A percentile compares a stretch with the other conserved stretches of the same genome.
These are phyloP conservation scores for Pollenia amentaria DNA, from an alignment of 2,888 invertebrate genomes.

Conservation along the genomic window DNA sequence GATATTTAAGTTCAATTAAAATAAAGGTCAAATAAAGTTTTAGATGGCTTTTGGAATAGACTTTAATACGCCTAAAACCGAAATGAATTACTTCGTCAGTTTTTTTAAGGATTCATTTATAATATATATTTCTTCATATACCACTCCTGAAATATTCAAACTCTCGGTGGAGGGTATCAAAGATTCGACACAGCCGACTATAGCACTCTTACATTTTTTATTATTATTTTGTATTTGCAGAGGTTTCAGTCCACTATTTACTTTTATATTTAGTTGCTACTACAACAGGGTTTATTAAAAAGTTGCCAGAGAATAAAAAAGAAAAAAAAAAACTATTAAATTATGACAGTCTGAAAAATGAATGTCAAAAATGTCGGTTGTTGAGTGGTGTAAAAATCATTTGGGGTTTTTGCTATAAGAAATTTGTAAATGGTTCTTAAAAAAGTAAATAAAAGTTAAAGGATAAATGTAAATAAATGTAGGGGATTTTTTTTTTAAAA, in stretches of 20 bases:
- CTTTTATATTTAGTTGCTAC: neutral
- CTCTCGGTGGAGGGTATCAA: no score
- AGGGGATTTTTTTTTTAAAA: no score
- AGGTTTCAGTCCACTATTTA: neutral
- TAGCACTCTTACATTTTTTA: neutral
- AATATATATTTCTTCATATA: no score
- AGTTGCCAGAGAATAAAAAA: neutral
- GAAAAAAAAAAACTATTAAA: neutral
- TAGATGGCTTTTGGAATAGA: no score
- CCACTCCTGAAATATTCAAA: neutral
- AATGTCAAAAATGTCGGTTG: constrained; percentile 11
- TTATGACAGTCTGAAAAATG: constrained; percentile 31
- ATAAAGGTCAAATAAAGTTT: no score
- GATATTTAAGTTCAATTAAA: no score
- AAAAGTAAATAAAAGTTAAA: no score
- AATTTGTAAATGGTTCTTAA: neutral
- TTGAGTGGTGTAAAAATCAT: constrained; percentile 6
- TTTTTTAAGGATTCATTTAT: no score
- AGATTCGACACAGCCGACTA: no score
- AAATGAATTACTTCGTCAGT: no score
- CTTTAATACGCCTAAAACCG: no score
- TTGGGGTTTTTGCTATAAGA: neutral
- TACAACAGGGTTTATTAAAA: constrained; percentile 17
- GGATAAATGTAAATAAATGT: no score
- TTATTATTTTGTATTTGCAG: constrained; percentile 16